Conservation (phyloP, 2,797 vertebrate genomes). For the Antrozous pallidus region DNA sequence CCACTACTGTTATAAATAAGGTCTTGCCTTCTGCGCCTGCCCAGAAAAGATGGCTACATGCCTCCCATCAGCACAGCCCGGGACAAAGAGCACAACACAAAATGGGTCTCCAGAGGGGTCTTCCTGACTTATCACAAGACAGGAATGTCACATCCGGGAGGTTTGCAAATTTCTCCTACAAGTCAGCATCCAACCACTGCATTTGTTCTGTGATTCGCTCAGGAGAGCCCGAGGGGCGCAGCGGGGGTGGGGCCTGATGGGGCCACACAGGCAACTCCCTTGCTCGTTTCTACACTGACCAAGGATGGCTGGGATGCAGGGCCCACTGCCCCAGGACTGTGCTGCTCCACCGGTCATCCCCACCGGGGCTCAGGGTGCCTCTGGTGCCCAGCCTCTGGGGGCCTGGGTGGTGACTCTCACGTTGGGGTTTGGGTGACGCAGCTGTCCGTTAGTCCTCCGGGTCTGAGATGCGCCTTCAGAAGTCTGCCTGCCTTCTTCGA, state of each 20-base stretch:
- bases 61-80: background rate
- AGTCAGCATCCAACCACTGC: background rate
- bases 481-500: background rate
- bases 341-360: background rate
- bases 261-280: background rate
- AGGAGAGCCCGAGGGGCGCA: background rate
- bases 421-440: background rate
- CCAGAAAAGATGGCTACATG: background rate
- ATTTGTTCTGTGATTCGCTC: background rate
- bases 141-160: background rate
- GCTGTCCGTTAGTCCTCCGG: background rate
- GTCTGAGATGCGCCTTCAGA: background rate
- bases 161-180: background rate
- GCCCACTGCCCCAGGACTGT: background rate
- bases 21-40: background rate
- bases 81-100: background rate
- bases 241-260: background rate
- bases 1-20: background rate
- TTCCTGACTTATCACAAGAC: background rate
- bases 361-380: accelerated
- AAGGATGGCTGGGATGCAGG: accelerated
- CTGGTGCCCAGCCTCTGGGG: background rate
- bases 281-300: background rate
- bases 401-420: background rate
- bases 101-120: background rate